Percentiles rank a stretch among this genome's conserved stretches.
Conservation (phyloP, 1,140 invertebrate genomes). For the Elymnias hypermnestra region DNA sequence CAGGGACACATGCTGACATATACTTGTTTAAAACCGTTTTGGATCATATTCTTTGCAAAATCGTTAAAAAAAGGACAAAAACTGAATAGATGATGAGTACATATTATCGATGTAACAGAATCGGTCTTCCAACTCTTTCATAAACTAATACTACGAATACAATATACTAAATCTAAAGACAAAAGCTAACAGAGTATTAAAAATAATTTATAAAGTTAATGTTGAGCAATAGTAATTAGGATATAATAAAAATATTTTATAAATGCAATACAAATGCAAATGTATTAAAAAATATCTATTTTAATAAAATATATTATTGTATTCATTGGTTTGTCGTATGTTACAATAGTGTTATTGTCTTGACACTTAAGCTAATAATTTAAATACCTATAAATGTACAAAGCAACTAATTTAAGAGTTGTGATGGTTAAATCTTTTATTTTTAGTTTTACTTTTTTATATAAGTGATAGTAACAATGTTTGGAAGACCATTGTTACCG, state of each 20-base stretch:
- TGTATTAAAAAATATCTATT: slow-evolving; percentile 24
- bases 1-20: too few species aligned
- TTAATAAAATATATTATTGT: slow-evolving; percentile 34
- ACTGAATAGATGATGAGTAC: too few species aligned
- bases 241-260: slow-evolving; percentile 23
- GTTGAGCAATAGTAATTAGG: slow-evolving; percentile 50
- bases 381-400: slow-evolving; percentile 22
- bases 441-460: too few species aligned
- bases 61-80: too few species aligned
- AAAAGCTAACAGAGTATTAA: slow-evolving; percentile 11
- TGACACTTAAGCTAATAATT: slow-evolving; percentile 11
- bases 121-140: slow-evolving; percentile 26
- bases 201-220: slow-evolving; percentile 23
- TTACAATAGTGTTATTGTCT: slow-evolving; percentile 31
- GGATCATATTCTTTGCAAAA: too few species aligned
- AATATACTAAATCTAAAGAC: slow-evolving; percentile 21
- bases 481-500: too few species aligned
- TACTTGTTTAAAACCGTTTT: too few species aligned
- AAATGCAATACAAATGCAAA: slow-evolving; percentile 49
- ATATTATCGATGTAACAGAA: too few species aligned
- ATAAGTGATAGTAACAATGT: too few species aligned
- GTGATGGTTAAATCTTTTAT: too few species aligned
- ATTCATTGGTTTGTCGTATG: slow-evolving; percentile 55
- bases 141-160: slow-evolving; percentile 12
- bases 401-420: not conserved